Evolutionary conservation across 2,888 invertebrate species (phyloP), one percentile per base, ranked within the genome.

Genomic region (Athetis lepigone): DNA sequence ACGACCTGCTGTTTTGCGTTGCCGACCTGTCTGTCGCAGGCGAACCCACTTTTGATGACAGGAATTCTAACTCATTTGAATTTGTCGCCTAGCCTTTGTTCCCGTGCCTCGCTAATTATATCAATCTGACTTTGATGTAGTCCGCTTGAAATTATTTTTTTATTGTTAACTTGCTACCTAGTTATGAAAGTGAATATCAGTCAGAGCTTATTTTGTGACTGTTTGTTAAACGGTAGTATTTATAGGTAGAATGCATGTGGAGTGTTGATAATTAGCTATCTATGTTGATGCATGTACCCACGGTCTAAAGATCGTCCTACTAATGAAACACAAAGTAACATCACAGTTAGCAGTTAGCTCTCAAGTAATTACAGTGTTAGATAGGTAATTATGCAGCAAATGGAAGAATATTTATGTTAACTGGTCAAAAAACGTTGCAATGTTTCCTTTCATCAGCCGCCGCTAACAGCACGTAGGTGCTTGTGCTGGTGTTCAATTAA

Each of bases 11-110:
- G 77, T 47, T 54, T 72, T 58, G 73, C 66, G 71, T 58, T 58
- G 71, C 73, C 77, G 42, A 36, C 72, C 57, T 63, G 77, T 72
- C 71, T 77, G 29, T 46, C 65, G 54, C 33, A 18, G 54, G 55
- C 39, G 55, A 25, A 39, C 13, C 7, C 43, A 29, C 29, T 57
- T 75, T 43, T 43, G 63, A 62, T 42, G 43, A 52, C 9, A 73
- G 23, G 40, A 65, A 73, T 65, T 43, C 25, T 8, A 57, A 21
- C 27, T 51, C 29, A 45, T 51, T 75, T 54, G 29, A 46, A 54
- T 60, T 49, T 25, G 49, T 60, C 51, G 42, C 51, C 68, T 45
- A 11, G 18, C 39, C 27, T 39, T 56, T 75, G 47, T 69, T 43
- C 23, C 8, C 8, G 47, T 1, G 18, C 7, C 11, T 18, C 8